Base-by-base conservation (phyloP, 2,888 invertebrate species). In the Gerosis bhagava region DNA sequence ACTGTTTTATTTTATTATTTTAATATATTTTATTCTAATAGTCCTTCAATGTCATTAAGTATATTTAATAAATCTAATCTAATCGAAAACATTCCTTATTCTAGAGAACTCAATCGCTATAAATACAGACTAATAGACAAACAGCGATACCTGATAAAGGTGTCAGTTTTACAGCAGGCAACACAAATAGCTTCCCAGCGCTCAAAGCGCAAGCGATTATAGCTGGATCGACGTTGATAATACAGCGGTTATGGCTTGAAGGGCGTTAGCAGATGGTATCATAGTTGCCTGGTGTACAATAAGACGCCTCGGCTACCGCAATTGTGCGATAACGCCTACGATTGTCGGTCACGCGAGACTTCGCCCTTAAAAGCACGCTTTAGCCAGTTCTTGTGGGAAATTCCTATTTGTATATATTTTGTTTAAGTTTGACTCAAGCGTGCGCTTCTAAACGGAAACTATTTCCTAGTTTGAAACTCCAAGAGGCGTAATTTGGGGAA, bases 331-430 rank as follows among this genome's bases (percentile, higher is more conserved):
- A 62, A 60, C 52, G 55, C 49, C 60, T 55, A 59, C 57, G 62
- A 56, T 53, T 51, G 59, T 43, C 58, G 59, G 62, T 60, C 64
- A 65, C 64, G 64, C 64, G 45, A 59, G 42, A 44, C 54, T 51
- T 50, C 16, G 49, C 39, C 47, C 37, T 29, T 32, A 21, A 46
- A 46, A 32, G 45, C 45, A 39, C 31, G 46, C 32, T 46, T 39
- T 15, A 40, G 31, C 16, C 32, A 25, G 39, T 32, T 46, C 39
- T 40, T 39, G 2, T 19, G 39, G 46, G 40, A 21, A 46, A 46
- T 34, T 46, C 39, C 39, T 46, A 39, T 39, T 46, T 39, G 32
- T 46, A 32, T 46, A 39, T 39, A 46, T 39, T 34, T 32, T 39
- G 39, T 46, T 46, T 37, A 40, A 25, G 46, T 46, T 46, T 46